Evolutionary conservation across 2,888 invertebrate species (phyloP).

Genomic region (Chloroclystis v-ata): DNA sequence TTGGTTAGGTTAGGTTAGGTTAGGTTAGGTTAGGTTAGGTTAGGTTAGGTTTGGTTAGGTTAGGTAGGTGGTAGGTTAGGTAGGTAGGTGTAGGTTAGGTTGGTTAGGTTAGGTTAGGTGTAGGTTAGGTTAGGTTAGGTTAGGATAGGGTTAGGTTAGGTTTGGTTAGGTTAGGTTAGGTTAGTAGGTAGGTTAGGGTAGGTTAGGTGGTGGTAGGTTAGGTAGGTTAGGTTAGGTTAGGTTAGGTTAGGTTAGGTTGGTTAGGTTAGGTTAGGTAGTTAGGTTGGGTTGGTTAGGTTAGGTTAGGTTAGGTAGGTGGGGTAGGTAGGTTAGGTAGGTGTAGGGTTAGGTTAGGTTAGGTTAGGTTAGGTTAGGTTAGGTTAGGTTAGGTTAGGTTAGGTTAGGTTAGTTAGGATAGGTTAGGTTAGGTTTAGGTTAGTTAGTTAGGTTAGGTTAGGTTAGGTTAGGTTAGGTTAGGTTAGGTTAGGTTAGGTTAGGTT

Average conservation of each 20-base stretch:
- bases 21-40: slow-evolving; percentile 10
- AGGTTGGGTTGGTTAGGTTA: not conserved
- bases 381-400: slow-evolving; percentile 9
- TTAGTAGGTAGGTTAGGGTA: slow-evolving; percentile 6
- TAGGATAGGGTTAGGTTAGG: slow-evolving; percentile 11
- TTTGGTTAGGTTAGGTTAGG: slow-evolving; percentile 11
- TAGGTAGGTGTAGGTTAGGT: not conserved
- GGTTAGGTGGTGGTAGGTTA: slow-evolving; percentile 9
- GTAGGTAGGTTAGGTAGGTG: slow-evolving; percentile 9
- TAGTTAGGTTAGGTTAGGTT: not conserved
- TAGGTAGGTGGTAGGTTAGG: not conserved
- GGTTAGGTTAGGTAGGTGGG: slow-evolving; percentile 1
- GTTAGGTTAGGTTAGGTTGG: slow-evolving; percentile 6
- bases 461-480: slow-evolving; percentile 3
- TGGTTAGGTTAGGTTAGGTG: not conserved
- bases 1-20: slow-evolving; percentile 6
- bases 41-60: slow-evolving; percentile 8
- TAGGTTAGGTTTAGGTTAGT: not conserved
- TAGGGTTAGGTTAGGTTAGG: slow-evolving; percentile 14
- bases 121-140: slow-evolving; percentile 9
- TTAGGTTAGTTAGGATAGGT: not conserved
- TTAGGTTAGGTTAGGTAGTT: not conserved
- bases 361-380: slow-evolving; percentile 13
- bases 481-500: slow-evolving; percentile 15
- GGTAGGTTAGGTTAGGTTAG: slow-evolving; percentile 8